Conservation (phyloP, 2,113 vertebrate species). For the Dissostichus mawsoni region DNA sequence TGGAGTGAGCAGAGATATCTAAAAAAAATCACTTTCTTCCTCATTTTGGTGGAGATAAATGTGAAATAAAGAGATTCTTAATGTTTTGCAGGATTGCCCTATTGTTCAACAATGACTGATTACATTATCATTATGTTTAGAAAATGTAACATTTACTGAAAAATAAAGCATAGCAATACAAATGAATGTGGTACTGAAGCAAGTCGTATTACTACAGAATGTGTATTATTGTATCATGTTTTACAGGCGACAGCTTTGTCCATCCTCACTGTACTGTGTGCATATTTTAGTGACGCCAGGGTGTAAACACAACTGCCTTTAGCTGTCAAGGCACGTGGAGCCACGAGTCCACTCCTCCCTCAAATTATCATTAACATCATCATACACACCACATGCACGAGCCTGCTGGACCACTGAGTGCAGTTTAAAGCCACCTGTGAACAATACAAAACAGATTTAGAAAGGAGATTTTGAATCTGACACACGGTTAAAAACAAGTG, state of each 20-base stretch:
- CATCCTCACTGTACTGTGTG: conserved; percentile 23
- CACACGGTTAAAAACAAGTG: background rate
- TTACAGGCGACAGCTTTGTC: conserved; percentile 9
- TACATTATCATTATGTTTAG: background rate
- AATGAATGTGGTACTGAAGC: background rate
- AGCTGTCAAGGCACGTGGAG: conserved; percentile 70
- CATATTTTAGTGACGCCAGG: conserved; percentile 30
- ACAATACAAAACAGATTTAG: background rate
- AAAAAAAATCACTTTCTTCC: background rate
- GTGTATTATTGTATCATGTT: background rate
- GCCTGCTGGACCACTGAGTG: background rate
- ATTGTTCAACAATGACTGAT: background rate
- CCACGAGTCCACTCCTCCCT: conserved; percentile 44
- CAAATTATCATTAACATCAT: conserved; percentile 41
- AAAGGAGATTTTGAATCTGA: background rate
- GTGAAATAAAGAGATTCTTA: background rate
- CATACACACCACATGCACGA: conserved; percentile 31
- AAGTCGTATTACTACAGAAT: background rate
- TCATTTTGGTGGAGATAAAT: too few relatives aligned
- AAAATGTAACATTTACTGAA: background rate
- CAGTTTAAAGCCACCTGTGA: background rate
- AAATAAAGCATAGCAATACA: background rate
- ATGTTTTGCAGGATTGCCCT: background rate
- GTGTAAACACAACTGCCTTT: conserved; percentile 72
- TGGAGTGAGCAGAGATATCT: background rate